phyloP scores from a whole-genome alignment of 2,797 vertebrate genomes.

The Phrynocephalus vlangalii region DNA sequence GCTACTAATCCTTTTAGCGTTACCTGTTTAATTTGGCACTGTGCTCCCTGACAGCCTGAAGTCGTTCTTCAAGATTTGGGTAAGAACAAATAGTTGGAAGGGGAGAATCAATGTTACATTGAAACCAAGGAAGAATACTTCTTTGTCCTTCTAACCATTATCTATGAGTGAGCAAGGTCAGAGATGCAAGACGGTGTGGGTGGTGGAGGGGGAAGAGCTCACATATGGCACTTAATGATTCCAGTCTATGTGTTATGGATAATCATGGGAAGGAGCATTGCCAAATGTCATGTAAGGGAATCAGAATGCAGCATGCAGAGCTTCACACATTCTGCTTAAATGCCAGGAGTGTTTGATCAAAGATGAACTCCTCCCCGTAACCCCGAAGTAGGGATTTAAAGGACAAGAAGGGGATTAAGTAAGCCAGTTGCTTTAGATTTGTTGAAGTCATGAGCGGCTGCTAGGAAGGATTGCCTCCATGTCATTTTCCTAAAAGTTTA shows the following conservation, averaged over 20 bases:
- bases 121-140: neutral
- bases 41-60: neutral
- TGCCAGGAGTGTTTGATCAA: too few relatives aligned
- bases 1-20: neutral
- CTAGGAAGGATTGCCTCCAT: neutral
- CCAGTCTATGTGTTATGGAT: neutral
- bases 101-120: neutral
- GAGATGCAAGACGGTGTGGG: neutral
- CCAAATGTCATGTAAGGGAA: too few relatives aligned
- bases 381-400: neutral
- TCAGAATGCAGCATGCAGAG: too few relatives aligned
- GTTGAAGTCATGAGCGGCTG: neutral
- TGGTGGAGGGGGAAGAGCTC: neutral
- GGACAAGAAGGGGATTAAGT: neutral
- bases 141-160: neutral
- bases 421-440: neutral
- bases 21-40: neutral
- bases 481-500: neutral
- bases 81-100: too few relatives aligned
- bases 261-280: neutral
- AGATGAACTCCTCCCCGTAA: neutral
- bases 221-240: neutral
- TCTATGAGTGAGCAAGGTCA: neutral
- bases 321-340: too few relatives aligned
- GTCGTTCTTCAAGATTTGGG: too few relatives aligned